Evolutionary conservation across 2,888 invertebrate species (phyloP).

Genomic region (Plutella xylostella): DNA sequence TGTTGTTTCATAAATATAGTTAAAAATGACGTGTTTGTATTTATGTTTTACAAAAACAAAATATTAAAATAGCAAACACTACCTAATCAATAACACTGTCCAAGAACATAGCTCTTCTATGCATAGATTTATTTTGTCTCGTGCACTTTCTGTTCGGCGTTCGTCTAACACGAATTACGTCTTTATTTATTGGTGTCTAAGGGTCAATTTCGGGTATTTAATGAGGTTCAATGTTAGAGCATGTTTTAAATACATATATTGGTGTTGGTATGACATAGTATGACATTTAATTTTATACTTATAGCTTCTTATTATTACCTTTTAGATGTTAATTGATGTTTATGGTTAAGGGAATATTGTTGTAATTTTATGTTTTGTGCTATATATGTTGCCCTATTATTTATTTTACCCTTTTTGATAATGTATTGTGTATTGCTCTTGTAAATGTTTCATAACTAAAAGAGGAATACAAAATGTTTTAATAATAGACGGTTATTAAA

Average conservation of each 20-base stretch:
- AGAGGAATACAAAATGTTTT: no score
- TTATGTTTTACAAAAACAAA: background rate
- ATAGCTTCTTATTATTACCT: no score
- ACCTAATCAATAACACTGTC: no score
- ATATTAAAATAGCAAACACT: no score
- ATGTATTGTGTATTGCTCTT: no score
- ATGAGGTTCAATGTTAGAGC: constrained; percentile 27
- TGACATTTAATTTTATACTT: constrained; percentile 20
- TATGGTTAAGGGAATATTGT: background rate
- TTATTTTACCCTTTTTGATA: no score
- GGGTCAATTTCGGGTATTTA: constrained; percentile 10
- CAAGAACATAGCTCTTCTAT: background rate
- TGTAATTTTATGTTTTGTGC: no score
- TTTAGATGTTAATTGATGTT: background rate
- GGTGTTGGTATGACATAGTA: constrained; percentile 67
- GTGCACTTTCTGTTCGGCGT: constrained; percentile 31
- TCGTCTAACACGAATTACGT: constrained; percentile 8
- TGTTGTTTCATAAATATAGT: no score
- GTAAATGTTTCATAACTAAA: no score
- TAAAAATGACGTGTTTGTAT: background rate
- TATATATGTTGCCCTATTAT: no score
- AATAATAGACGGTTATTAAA: no score
- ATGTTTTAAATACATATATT: constrained; percentile 33
- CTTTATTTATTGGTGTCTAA: background rate
- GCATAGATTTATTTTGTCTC: constrained; percentile 37